Evolutionary conservation across 2,113 vertebrate species (phyloP).

Genomic region (Gallinago undulata): DNA sequence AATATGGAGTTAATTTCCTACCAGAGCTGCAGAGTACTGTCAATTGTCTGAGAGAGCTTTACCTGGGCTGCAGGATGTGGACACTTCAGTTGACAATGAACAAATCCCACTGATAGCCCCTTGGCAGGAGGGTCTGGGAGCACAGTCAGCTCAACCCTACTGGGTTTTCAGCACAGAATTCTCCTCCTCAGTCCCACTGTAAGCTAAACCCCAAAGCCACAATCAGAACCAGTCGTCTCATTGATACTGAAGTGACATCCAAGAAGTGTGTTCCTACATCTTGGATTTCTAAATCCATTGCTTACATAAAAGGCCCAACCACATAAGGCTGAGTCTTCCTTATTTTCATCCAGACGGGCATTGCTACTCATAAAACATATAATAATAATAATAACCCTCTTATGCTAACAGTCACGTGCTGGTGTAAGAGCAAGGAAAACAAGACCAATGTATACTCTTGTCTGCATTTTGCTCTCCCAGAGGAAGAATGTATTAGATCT

Average conservation of each 20-base stretch:
- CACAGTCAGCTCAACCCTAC: background rate
- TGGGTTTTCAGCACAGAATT: background rate
- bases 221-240: background rate
- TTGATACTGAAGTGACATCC: background rate
- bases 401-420: background rate
- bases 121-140: background rate
- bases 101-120: background rate
- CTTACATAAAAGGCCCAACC: background rate
- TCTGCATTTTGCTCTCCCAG: background rate
- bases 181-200: background rate
- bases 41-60: background rate
- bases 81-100: background rate
- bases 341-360: background rate
- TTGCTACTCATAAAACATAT: background rate
- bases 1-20: background rate
- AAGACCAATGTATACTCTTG: background rate
- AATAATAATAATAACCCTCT: background rate
- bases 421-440: background rate
- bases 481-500: background rate
- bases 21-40: background rate
- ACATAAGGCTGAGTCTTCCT: background rate
- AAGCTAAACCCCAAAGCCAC: rapidly evolving
- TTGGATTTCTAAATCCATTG: background rate
- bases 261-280: background rate
- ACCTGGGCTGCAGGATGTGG: rapidly evolving